A percentile compares a stretch with the other conserved stretches of the same genome.
phyloP scores from a whole-genome alignment of 2,113 vertebrate genomes.

The Chrysemys picta region DNA sequence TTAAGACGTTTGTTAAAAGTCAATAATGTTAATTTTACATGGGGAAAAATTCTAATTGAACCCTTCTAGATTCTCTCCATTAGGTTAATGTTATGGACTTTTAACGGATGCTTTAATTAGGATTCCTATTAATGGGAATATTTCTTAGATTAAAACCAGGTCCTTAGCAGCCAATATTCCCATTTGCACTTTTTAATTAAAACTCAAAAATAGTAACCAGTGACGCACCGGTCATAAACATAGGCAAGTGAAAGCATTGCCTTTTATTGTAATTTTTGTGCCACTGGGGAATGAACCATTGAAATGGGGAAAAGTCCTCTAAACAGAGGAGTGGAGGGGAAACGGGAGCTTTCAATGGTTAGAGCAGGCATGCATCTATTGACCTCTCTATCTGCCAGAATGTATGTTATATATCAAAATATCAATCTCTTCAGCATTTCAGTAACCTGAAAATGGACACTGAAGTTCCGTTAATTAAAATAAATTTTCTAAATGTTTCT shows the following conservation, averaged over 20 bases:
- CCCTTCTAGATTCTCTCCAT: slow-evolving; percentile 48
- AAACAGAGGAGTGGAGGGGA: background rate
- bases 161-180: slow-evolving; percentile 65
- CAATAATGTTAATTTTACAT: slow-evolving; percentile 60
- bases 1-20: slow-evolving; percentile 46
- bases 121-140: slow-evolving; percentile 64
- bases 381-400: background rate
- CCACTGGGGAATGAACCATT: background rate
- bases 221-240: background rate
- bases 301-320: background rate
- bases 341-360: slow-evolving; percentile 7
- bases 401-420: background rate
- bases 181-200: slow-evolving; percentile 68
- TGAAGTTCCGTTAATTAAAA: slow-evolving; percentile 51
- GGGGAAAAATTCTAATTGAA: slow-evolving; percentile 54
- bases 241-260: background rate
- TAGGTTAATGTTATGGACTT: slow-evolving; percentile 72
- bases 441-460: background rate
- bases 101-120: slow-evolving; percentile 77
- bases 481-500: background rate
- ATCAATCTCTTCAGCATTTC: slow-evolving; percentile 22
- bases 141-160: slow-evolving; percentile 67
- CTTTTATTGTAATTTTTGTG: background rate
- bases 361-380: slow-evolving; percentile 4
- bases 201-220: slow-evolving; percentile 54